Evolutionary conservation across 37 sponge, comb jelly and placozoan species (phyloP).

Genomic region (Amphimedon queenslandica): DNA sequence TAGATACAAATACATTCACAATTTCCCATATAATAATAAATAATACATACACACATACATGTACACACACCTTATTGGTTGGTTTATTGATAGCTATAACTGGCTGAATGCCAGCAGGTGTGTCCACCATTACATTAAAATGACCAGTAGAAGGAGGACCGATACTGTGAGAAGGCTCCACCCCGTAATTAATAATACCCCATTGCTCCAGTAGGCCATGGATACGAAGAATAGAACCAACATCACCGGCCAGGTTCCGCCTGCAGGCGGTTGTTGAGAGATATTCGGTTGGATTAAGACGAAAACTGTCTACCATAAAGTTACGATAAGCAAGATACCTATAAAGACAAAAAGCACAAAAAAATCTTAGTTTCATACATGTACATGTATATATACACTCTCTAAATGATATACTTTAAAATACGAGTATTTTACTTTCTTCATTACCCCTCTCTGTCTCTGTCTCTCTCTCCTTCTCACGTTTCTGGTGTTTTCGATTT

Average conservation of each 20-base stretch:
- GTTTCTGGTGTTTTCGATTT: conserved; percentile 95
- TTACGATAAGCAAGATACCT: conserved; percentile 96
- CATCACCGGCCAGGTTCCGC: conserved; percentile 95
- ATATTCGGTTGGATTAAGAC: conserved; percentile 92
- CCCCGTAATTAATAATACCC: conserved; percentile 94
- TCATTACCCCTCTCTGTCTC: too few relatives aligned
- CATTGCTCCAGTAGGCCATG: conserved; percentile 99
- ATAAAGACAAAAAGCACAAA: too few relatives aligned
- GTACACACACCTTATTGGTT: background rate
- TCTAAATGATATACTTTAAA: too few relatives aligned
- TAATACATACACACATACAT: too few relatives aligned
- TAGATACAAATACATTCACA: too few relatives aligned
- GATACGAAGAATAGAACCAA: conserved; percentile 92
- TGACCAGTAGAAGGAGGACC: conserved; percentile 95
- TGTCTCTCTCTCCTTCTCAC: too few relatives aligned
- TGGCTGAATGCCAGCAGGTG: conserved; percentile 91
- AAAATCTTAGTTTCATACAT: too few relatives aligned
- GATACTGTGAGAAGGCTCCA: conserved; percentile 77
- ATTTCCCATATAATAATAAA: too few relatives aligned
- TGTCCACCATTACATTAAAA: conserved; percentile 91
- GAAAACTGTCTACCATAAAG: conserved; percentile 98
- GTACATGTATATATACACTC: too few relatives aligned
- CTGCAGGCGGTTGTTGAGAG: conserved; percentile 95
- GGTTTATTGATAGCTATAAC: conserved; percentile 28
- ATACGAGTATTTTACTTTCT: too few relatives aligned